Evolutionary conservation across 2,113 vertebrate genomes (phyloP).

Genomic region (Phalacrocorax carbo): DNA sequence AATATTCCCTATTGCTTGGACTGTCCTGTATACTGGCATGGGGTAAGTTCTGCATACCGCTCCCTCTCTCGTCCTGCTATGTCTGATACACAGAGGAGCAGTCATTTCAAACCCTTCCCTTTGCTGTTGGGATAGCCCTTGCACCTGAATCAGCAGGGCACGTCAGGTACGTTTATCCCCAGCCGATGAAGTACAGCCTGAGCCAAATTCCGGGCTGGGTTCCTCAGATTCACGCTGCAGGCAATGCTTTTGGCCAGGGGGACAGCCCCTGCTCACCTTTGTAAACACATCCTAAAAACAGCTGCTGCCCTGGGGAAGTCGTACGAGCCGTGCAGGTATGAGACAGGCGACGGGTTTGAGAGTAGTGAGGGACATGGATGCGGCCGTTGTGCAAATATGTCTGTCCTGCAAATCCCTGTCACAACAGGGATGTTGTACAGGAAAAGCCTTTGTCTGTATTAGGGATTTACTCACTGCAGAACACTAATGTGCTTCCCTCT

Average conservation of each 20-base stretch:
- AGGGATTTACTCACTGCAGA: background rate
- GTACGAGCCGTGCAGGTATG: accelerated
- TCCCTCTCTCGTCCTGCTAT: background rate
- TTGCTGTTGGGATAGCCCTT: background rate
- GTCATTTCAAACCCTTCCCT: background rate
- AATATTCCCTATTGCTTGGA: conserved; percentile 82
- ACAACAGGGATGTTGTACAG: too few species aligned
- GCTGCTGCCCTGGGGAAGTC: background rate
- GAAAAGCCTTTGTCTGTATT: accelerated
- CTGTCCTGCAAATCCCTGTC: background rate
- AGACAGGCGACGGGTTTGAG: background rate
- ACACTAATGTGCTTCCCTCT: background rate
- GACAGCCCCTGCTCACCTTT: background rate
- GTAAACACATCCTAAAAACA: too few species aligned
- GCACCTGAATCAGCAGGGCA: accelerated
- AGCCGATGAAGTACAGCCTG: background rate
- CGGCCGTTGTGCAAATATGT: accelerated
- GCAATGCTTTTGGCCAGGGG: background rate
- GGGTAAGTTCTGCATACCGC: conserved; percentile 71
- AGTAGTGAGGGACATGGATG: accelerated
- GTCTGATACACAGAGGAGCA: background rate
- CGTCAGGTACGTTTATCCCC: accelerated
- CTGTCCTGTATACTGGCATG: conserved; percentile 82
- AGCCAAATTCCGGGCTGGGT: background rate
- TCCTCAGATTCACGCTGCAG: background rate